Conservation (phyloP, 2,113 vertebrate genomes). For the Nanorana parkeri region DNA sequence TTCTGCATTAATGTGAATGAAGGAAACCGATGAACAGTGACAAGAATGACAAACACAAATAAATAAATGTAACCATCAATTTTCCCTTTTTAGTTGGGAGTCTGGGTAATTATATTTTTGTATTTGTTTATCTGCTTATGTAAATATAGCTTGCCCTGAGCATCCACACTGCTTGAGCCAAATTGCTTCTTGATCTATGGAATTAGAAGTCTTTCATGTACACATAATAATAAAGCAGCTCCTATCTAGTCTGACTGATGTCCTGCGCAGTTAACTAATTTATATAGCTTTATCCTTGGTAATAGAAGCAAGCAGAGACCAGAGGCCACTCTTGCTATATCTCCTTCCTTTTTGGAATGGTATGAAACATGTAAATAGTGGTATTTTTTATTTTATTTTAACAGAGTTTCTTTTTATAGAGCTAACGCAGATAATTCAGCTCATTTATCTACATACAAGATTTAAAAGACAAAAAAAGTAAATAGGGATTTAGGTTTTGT, state of each 20-base stretch:
- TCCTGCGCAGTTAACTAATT: constrained; percentile 10
- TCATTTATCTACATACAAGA: constrained; percentile 63
- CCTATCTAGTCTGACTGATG: constrained; percentile 15
- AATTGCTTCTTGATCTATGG: constrained; percentile 30
- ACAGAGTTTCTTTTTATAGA: constrained; percentile 55
- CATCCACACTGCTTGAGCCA: constrained; percentile 3
- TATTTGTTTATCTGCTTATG: constrained; percentile 37
- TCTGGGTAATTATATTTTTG: constrained; percentile 26
- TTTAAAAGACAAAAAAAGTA: constrained; percentile 54
- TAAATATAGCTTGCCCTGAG: constrained; percentile 29
- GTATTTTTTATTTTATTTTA: constrained; percentile 62
- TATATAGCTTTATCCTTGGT: background rate
- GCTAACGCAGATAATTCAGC: constrained; percentile 61
- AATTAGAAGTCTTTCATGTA: constrained; percentile 29
- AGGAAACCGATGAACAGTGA: background rate
- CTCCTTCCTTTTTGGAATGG: constrained; percentile 40
- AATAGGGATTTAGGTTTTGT: constrained; percentile 57
- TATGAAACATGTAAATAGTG: constrained; percentile 62
- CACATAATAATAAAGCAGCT: background rate
- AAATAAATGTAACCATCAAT: background rate
- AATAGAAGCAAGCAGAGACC: background rate
- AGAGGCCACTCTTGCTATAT: background rate
- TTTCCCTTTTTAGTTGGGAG: background rate
- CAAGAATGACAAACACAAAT: background rate
- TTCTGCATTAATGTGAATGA: background rate